These are phyloP conservation scores for Salmo trutta DNA, from an alignment of 2,797 vertebrate species.

Conservation along the genomic window DNA sequence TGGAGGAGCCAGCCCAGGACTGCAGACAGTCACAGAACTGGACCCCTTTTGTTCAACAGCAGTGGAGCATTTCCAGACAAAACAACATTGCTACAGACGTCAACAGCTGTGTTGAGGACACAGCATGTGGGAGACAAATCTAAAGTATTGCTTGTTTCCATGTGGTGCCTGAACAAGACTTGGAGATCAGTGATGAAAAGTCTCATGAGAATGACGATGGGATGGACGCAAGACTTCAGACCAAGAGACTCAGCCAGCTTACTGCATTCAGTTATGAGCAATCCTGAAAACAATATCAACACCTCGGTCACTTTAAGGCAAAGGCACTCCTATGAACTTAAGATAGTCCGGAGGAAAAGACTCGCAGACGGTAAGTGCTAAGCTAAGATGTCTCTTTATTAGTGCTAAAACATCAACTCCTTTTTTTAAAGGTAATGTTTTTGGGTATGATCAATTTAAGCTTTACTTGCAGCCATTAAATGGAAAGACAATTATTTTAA, in stretches of 20 bases:
- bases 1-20: neutral
- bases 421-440: slow-evolving; percentile 10
- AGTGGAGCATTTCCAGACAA: slow-evolving; percentile 3
- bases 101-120: neutral
- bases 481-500: neutral
- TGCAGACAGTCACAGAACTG: neutral
- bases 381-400: slow-evolving; percentile 6
- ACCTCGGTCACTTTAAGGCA: slow-evolving; percentile 20
- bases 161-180: slow-evolving; percentile 31
- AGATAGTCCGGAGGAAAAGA: slow-evolving; percentile 7
- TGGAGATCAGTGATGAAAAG: neutral
- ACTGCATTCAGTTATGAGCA: slow-evolving; percentile 24
- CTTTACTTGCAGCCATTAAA: neutral
- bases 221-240: neutral
- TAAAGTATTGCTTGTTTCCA: neutral
- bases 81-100: neutral
- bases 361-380: slow-evolving; percentile 15
- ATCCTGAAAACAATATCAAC: slow-evolving; percentile 2
- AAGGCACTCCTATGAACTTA: slow-evolving; percentile 41
- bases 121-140: neutral
- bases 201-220: slow-evolving; percentile 4
- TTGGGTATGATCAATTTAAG: neutral
- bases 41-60: neutral
- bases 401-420: neutral
- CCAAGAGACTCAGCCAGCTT: neutral